Percentiles rank a stretch among this genome's conserved stretches.
Conservation (phyloP, 2,888 invertebrate genomes). For the Gnatocerus cornutus region DNA sequence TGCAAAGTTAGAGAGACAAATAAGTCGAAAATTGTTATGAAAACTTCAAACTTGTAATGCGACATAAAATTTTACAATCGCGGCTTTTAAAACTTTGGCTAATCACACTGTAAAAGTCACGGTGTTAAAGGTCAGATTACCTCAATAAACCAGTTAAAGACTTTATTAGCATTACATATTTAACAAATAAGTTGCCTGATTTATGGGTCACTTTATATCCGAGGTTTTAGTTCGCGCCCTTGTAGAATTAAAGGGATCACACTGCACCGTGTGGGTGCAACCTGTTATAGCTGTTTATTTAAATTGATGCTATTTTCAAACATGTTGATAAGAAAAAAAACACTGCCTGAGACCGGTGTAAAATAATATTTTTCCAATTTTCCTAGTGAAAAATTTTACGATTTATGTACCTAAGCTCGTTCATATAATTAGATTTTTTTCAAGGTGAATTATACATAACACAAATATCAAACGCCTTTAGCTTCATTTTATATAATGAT, state of each 20-base stretch:
- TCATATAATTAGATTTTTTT: too few species aligned
- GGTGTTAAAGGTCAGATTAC: slow-evolving; percentile 1
- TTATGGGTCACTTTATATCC: neutral
- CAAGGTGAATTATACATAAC: too few species aligned
- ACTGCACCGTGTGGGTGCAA: neutral
- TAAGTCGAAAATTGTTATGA: slow-evolving; percentile 13
- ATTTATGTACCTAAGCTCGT: too few species aligned
- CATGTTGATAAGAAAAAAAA: too few species aligned
- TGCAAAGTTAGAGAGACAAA: slow-evolving; percentile 9
- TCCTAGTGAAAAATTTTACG: too few species aligned
- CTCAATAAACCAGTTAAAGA: slow-evolving; percentile 9
- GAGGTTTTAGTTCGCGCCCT: slow-evolving; percentile 10
- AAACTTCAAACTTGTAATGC: slow-evolving; percentile 22
- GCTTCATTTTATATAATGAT: too few species aligned
- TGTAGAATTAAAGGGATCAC: slow-evolving; percentile 19
- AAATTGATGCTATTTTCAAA: neutral
- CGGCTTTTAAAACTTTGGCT: slow-evolving; percentile 20
- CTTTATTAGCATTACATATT: slow-evolving; percentile 15
- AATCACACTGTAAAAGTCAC: slow-evolving; percentile 14
- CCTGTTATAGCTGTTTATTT: neutral
- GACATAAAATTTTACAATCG: slow-evolving; percentile 27
- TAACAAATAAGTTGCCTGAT: slow-evolving; percentile 3
- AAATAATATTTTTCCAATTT: too few species aligned
- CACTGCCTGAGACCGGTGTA: too few species aligned
- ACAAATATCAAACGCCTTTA: too few species aligned